A percentile compares a stretch with the other conserved stretches of the same genome.
Evolutionary conservation across 2,888 invertebrate species (phyloP).

Genomic region (Dicranocentrus wangi): DNA sequence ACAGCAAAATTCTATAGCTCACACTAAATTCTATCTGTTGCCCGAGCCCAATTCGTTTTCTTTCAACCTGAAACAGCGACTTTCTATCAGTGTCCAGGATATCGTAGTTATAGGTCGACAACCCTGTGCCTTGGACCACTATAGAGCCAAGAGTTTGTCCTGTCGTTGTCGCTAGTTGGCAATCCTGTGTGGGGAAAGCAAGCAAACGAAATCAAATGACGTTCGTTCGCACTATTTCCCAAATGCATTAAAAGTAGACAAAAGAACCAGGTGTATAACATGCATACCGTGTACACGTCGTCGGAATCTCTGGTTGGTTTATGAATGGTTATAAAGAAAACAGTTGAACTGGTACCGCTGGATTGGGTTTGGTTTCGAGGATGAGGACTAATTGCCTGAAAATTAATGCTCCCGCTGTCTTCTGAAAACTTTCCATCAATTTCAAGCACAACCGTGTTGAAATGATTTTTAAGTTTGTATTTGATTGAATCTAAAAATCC

Average conservation of each 20-base stretch:
- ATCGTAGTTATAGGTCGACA: slow-evolving; percentile 26
- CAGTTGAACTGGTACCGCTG: too few relatives aligned
- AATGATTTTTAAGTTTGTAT: slow-evolving; percentile 32
- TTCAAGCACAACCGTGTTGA: background rate
- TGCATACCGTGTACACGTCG: background rate
- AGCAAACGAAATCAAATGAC: too few relatives aligned
- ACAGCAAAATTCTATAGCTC: too few relatives aligned
- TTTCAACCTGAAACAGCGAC: background rate
- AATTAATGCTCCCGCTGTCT: background rate
- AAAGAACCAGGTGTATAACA: too few relatives aligned
- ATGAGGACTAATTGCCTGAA: background rate
- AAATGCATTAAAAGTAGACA: too few relatives aligned
- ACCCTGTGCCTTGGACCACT: slow-evolving; percentile 24
- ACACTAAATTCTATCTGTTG: slow-evolving; percentile 23
- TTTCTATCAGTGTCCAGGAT: background rate
- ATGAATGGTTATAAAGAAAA: background rate
- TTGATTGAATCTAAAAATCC: slow-evolving; percentile 20
- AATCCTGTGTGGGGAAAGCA: slow-evolving; percentile 18
- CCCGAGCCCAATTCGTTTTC: background rate
- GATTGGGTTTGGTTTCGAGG: too few relatives aligned
- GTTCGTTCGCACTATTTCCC: too few relatives aligned
- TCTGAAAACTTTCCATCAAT: background rate
- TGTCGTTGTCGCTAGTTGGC: slow-evolving; percentile 15
- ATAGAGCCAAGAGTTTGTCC: slow-evolving; percentile 12
- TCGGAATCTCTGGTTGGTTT: background rate